Base-by-base conservation (phyloP, 2,113 vertebrate genomes). In the Siniperca chuatsi region DNA sequence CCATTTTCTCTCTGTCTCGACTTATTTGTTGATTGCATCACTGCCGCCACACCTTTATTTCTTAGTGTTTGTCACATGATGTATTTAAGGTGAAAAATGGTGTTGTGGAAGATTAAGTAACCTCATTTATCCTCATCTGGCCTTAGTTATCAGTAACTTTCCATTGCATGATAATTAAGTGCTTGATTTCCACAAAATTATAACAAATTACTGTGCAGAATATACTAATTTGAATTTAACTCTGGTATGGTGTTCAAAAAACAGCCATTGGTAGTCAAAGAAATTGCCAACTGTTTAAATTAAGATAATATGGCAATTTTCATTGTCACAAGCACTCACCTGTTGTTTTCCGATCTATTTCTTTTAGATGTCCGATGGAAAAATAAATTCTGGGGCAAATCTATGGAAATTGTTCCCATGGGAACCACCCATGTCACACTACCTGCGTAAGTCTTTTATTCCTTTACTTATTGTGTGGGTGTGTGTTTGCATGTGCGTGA, bases 321-420 rank as follows among this genome's bases (percentile, higher is more conserved):
- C 4, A n/a, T 55, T 40, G 23, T 84, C 15, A 65, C 44, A 21
- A 29, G 16, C 8, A 6, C 48, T 84, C 23, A 82, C 8, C 23
- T 58, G 5, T 61, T 67, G 2, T 37, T 68, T 64, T 81, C 9
- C 60, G 12, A 11, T 75, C 21, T 40, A 64, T 76, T 71, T 90
- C 23, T 95, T 95, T 94, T 93, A 99, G 98, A 99, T 93, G 94
- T 99, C 85, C 96, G 98, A 88, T 99, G 97, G 98, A 99, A 99
- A 96, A 99, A 99, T 92, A 99, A 99, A 92, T 99, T 99, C 95
- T 99, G 98, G 98, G 98, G 98, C 0, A 99, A 99, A 95, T 99
- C 98, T 88, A 98, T 99, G 97, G 98, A 99, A 95, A 99, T 99
- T 10, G 97, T 99, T 93, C 98, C 98, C 78, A 93, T 99, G 87